Percentiles rank a stretch among this genome's conserved stretches.
Evolutionary conservation across 2,888 invertebrate species (phyloP).

Genomic region (Spicauda simplicius): DNA sequence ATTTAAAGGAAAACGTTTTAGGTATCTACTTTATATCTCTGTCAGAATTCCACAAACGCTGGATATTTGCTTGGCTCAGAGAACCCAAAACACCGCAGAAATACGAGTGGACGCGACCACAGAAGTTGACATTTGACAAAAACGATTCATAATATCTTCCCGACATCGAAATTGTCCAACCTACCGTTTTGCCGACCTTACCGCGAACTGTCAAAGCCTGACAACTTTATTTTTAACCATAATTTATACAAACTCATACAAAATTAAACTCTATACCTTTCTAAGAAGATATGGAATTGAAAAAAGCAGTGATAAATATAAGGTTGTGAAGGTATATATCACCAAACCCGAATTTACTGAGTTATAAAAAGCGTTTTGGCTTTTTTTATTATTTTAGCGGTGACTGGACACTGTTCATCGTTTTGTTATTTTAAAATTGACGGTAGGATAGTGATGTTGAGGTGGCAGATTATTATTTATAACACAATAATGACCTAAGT

Average conservation of each 20-base stretch:
- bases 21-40: too few species aligned
- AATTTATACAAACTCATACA: conserved; percentile 11
- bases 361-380: conserved; percentile 70
- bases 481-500: conserved; percentile 4
- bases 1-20: too few species aligned
- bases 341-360: conserved; percentile 74
- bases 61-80: conserved; percentile 36
- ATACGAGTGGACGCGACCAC: conserved; percentile 66
- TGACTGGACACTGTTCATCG: conserved; percentile 47
- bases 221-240: conserved; percentile 46
- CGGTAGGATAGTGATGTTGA: conserved; percentile 15
- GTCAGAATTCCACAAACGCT: neutral
- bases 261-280: conserved; percentile 44
- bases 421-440: conserved; percentile 46
- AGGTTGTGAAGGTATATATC: conserved; percentile 64
- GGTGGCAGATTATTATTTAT: conserved; percentile 8
- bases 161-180: conserved; percentile 77
- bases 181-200: conserved; percentile 80
- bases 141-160: conserved; percentile 70
- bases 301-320: neutral
- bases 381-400: conserved; percentile 48
- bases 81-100: conserved; percentile 50
- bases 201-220: conserved; percentile 80
- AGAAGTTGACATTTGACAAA: conserved; percentile 84
- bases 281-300: conserved; percentile 32